Evolutionary conservation across 2,888 invertebrate genomes (phyloP).

Genomic region (Zaprionus obscuricornis): DNA sequence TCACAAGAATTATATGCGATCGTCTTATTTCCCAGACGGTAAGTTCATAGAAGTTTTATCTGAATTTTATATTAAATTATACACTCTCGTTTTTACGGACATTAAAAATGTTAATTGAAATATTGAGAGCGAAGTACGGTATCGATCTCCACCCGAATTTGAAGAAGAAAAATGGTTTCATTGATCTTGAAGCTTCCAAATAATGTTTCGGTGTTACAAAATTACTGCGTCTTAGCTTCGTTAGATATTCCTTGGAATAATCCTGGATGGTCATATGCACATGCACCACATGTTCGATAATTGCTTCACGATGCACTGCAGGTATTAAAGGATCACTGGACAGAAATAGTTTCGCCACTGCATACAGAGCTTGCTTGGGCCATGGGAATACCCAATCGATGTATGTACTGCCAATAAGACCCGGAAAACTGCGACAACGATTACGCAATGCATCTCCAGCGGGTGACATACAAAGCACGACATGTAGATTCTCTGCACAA

Average conservation of each 20-base stretch:
- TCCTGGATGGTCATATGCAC: slow-evolving; percentile 90
- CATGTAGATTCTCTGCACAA: slow-evolving; percentile 93
- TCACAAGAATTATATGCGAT: slow-evolving; percentile 93
- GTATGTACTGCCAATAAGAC: slow-evolving; percentile 94
- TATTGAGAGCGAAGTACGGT: slow-evolving; percentile 86
- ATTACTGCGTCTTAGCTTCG: slow-evolving; percentile 90
- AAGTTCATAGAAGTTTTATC: slow-evolving; percentile 52
- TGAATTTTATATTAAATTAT: too few relatives aligned
- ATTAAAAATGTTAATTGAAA: slow-evolving; percentile 86
- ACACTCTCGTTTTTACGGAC: slow-evolving; percentile 84
- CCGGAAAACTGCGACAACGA: slow-evolving; percentile 95
- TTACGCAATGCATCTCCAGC: slow-evolving; percentile 92
- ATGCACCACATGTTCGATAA: slow-evolving; percentile 93
- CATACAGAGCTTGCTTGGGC: slow-evolving; percentile 94
- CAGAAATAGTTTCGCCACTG: slow-evolving; percentile 93
- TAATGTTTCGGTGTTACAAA: slow-evolving; percentile 97
- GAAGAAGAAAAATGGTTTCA: slow-evolving; percentile 75
- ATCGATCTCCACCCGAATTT: slow-evolving; percentile 81
- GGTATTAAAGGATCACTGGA: slow-evolving; percentile 87
- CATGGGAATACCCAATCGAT: slow-evolving; percentile 98
- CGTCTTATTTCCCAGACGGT: slow-evolving; percentile 89
- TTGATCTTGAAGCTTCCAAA: slow-evolving; percentile 85
- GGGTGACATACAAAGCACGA: slow-evolving; percentile 96
- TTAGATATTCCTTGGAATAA: slow-evolving; percentile 89
- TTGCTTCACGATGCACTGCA: slow-evolving; percentile 85